These are phyloP conservation scores for Dunckerocampus dactyliophorus DNA, from an alignment of 2,113 vertebrate genomes.

Conservation along the genomic window DNA sequence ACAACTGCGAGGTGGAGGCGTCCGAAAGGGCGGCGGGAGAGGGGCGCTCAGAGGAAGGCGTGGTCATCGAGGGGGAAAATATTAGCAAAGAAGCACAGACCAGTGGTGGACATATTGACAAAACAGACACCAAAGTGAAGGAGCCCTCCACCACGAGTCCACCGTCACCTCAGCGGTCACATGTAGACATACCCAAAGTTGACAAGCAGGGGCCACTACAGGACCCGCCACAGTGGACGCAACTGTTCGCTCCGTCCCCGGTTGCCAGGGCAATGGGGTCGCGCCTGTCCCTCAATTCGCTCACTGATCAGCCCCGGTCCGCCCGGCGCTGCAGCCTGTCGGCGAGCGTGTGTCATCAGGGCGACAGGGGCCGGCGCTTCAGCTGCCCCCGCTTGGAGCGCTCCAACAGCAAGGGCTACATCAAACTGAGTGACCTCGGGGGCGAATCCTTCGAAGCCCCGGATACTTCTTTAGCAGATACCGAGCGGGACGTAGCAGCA, in stretches of 20 bases:
- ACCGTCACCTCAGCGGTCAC: constrained; percentile 36
- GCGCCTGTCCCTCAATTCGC: constrained; percentile 66
- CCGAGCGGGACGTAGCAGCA: constrained; percentile 63
- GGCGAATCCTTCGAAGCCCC: constrained; percentile 83
- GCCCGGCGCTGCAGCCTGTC: constrained; percentile 66
- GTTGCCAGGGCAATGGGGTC: constrained; percentile 63
- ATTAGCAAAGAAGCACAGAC: constrained; percentile 29
- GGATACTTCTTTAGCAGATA: constrained; percentile 43
- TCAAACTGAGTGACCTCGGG: constrained; percentile 80
- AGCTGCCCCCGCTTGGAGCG: constrained; percentile 82
- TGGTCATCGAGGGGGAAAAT: constrained; percentile 31
- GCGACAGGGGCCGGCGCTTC: constrained; percentile 71
- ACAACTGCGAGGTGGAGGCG: constrained; percentile 75
- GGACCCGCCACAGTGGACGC: constrained; percentile 60
- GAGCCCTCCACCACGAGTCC: constrained; percentile 21
- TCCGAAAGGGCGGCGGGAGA: constrained; percentile 35
- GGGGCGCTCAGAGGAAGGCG: constrained; percentile 21
- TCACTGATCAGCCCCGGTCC: constrained; percentile 69
- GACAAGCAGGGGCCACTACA: constrained; percentile 65
- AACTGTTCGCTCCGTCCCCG: constrained; percentile 66
- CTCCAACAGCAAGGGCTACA: constrained; percentile 90
- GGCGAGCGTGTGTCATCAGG: constrained; percentile 52
- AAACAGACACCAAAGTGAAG: constrained; percentile 27
- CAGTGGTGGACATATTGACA: constrained; percentile 14
- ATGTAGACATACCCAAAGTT: constrained; percentile 58